Base-by-base conservation (phyloP, 2,888 invertebrate genomes). In the Eudasyphora cyanicolor region DNA sequence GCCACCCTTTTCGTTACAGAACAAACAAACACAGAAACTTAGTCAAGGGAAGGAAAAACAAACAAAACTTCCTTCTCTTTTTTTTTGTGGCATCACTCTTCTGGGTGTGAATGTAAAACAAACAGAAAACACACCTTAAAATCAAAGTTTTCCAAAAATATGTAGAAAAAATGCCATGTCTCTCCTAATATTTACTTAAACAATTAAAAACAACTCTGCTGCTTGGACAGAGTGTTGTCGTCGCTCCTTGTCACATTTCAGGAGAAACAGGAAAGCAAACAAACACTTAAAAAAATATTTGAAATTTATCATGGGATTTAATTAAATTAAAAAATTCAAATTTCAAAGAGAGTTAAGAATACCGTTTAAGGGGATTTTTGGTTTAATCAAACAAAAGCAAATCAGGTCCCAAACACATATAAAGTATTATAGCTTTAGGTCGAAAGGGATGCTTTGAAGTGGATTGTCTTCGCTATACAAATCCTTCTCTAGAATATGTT, bases 1-100 rank as follows among this genome's bases (percentile, higher is more conserved):
- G 45, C 78, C 81, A 84, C 80, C 84, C 84, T 76, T 83, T 83
- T 57, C 32, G 19, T 35, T 14, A 5, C 4, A 17, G 12, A 45
- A 10, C 24, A 49, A 69, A 45, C 69, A 60, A 74, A 49, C 51
- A 49, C n/a, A 38, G 32, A 38, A 74, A 24, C 32, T n/a, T n/a
- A n/a, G n/a, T n/a, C n/a, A n/a, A n/a, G n/a, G n/a, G n/a, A n/a
- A n/a, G 35, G 32, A 21, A 32, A n/a, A 7, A 78, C n/a, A 70
- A 71, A 8, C 35, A 19, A 51, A 75, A n/a, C n/a, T n/a, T n/a
- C n/a, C n/a, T n/a, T n/a, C n/a, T n/a, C n/a, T n/a, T n/a, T n/a
- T n/a, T n/a, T n/a, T n/a, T n/a, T n/a, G n/a, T n/a, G n/a, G n/a
- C n/a, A n/a, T n/a, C n/a, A n/a, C n/a, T n/a, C n/a, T n/a, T n/a